A percentile compares a stretch with the other conserved stretches of the same genome.
These are phyloP conservation scores for Acanthacorydalis orientalis DNA, from an alignment of 2,888 invertebrate species.

Conservation along the genomic window DNA sequence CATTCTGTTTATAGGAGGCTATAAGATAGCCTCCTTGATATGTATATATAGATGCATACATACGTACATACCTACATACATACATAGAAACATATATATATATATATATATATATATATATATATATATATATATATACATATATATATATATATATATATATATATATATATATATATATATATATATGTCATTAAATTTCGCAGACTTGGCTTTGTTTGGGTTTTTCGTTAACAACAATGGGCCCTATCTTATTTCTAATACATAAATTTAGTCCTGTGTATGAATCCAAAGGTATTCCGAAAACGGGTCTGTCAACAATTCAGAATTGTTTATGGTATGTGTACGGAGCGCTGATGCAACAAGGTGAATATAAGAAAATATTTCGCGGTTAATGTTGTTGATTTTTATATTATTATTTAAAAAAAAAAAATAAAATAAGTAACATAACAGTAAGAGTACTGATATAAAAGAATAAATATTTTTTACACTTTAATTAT, in stretches of 20 bases:
- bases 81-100: too few relatives aligned
- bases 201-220: conserved; percentile 71
- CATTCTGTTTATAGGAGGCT: too few relatives aligned
- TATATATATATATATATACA: neutral
- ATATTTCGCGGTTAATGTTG: too few relatives aligned
- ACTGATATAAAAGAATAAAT: too few relatives aligned
- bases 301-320: conserved; percentile 33
- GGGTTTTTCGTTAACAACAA: conserved; percentile 49
- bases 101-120: too few relatives aligned
- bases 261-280: conserved; percentile 59
- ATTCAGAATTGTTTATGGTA: conserved; percentile 71
- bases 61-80: too few relatives aligned
- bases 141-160: neutral
- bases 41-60: too few relatives aligned
- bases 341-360: conserved; percentile 75
- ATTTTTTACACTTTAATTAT: too few relatives aligned
- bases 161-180: neutral
- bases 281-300: conserved; percentile 42
- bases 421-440: too few relatives aligned
- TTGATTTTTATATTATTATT: neutral
- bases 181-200: too few relatives aligned
- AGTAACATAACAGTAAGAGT: too few relatives aligned
- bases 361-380: conserved; percentile 49
- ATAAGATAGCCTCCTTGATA: too few relatives aligned
- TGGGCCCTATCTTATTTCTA: conserved; percentile 60